phyloP scores from a whole-genome alignment of 2,113 vertebrate species.

The Peromyscus leucopus region DNA sequence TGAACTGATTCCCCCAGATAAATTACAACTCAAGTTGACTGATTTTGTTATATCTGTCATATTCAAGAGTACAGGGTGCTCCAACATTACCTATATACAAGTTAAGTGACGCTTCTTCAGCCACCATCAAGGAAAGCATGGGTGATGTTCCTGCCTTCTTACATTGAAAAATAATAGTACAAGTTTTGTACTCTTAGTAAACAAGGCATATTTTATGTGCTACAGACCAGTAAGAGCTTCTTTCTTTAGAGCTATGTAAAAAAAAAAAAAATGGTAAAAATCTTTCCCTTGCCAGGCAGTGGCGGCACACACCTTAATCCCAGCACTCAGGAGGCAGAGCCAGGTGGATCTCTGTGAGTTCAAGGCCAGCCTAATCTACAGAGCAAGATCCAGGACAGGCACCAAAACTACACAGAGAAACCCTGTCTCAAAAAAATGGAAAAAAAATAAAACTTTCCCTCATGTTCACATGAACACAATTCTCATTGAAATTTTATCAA shows the following conservation, averaged over 20 bases:
- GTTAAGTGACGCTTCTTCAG: conserved; percentile 90
- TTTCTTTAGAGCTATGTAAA: conserved; percentile 78
- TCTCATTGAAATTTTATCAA: no score
- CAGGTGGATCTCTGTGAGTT: no score
- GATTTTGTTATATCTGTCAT: conserved; percentile 98
- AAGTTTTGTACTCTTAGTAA: conserved; percentile 85
- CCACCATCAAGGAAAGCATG: conserved; percentile 91
- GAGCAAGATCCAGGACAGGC: no score
- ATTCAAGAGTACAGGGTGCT: conserved; percentile 99
- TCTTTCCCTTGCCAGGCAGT: conserved; percentile 80
- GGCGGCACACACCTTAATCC: no score
- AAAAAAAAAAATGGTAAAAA: conserved; percentile 92
- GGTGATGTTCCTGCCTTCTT: conserved; percentile 86
- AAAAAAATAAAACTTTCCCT: no score
- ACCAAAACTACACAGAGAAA: no score
- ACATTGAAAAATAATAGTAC: conserved; percentile 64
- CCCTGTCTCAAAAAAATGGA: no score
- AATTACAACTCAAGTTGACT: conserved; percentile 95
- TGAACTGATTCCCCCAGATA: conserved; percentile 96
- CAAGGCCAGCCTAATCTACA: no score
- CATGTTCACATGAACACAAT: no score
- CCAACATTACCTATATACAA: conserved; percentile 97
- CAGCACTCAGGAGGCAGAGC: no score
- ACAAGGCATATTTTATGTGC: conserved; percentile 86
- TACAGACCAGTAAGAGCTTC: conserved; percentile 87